Evolutionary conservation across 2,797 vertebrate species (phyloP).

Genomic region (Simalia tracyae): DNA sequence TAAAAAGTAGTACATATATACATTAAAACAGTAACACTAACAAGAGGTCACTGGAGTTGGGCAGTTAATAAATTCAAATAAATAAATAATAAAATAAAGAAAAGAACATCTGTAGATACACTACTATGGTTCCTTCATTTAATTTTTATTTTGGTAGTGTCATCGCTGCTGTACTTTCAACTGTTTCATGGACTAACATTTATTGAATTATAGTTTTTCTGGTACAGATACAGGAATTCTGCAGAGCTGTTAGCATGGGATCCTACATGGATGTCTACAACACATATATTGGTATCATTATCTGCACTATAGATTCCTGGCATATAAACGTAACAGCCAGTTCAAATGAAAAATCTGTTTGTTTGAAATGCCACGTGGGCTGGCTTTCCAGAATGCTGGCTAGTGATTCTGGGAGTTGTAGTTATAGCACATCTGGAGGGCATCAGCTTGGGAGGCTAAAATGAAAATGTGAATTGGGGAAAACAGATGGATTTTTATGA

Average conservation of each 20-base stretch:
- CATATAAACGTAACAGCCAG: background rate
- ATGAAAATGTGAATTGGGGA: background rate
- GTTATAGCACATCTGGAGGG: background rate
- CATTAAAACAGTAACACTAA: background rate
- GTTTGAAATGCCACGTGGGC: background rate
- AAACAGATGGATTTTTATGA: slow-evolving; percentile 35
- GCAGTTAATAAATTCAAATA: background rate
- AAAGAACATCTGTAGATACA: background rate
- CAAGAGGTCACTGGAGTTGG: background rate
- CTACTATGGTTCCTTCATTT: background rate
- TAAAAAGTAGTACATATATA: background rate
- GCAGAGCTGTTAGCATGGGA: background rate
- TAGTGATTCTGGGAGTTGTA: background rate
- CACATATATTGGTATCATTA: background rate
- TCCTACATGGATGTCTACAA: background rate
- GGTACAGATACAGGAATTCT: background rate
- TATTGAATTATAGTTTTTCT: background rate
- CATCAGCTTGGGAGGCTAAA: slow-evolving; percentile 19
- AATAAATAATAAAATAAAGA: background rate
- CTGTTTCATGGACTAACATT: background rate
- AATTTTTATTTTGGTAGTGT: background rate
- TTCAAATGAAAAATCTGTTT: background rate
- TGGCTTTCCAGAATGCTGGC: background rate
- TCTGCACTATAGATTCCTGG: background rate
- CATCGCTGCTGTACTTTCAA: background rate